Evolutionary conservation across 2,888 invertebrate species (phyloP).

Genomic region (Megaustenia siamemsis): DNA sequence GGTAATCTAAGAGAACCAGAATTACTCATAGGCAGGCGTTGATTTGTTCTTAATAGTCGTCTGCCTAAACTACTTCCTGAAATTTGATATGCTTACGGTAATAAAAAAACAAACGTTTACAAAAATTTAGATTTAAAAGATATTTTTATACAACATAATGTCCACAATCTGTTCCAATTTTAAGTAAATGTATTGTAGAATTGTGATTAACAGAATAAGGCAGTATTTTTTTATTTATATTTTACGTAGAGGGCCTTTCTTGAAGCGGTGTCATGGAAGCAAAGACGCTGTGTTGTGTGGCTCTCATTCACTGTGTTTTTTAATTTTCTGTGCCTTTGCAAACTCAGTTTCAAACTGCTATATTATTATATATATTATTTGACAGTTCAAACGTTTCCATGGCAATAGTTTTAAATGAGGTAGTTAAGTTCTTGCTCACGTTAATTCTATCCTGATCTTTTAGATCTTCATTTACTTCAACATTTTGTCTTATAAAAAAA

Average conservation of each 20-base stretch:
- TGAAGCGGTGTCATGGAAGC: slow-evolving; percentile 52
- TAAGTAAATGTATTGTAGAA: not conserved
- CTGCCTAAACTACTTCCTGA: slow-evolving; percentile 7
- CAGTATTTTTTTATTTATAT: not conserved
- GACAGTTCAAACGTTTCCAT: not conserved
- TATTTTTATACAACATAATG: not conserved
- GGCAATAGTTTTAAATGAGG: not conserved
- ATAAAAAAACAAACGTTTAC: not conserved
- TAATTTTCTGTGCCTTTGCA: too few relatives aligned
- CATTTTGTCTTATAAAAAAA: too few relatives aligned
- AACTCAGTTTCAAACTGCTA: too few relatives aligned
- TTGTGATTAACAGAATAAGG: not conserved
- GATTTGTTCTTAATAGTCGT: not conserved
- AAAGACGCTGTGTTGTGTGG: slow-evolving; percentile 23
- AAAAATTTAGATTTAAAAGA: not conserved
- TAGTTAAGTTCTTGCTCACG: not conserved
- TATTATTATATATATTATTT: too few relatives aligned
- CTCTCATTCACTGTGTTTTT: too few relatives aligned
- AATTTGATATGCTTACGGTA: not conserved
- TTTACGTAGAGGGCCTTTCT: not conserved
- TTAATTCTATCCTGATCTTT: not conserved
- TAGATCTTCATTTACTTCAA: too few relatives aligned
- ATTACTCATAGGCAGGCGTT: slow-evolving; percentile 56
- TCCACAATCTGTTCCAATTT: not conserved
- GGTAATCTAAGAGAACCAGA: slow-evolving; percentile 3